Evolutionary conservation across 2,797 vertebrate species (phyloP), one percentile per base, ranked within the genome.

Genomic region (Erethizon dorsatum): DNA sequence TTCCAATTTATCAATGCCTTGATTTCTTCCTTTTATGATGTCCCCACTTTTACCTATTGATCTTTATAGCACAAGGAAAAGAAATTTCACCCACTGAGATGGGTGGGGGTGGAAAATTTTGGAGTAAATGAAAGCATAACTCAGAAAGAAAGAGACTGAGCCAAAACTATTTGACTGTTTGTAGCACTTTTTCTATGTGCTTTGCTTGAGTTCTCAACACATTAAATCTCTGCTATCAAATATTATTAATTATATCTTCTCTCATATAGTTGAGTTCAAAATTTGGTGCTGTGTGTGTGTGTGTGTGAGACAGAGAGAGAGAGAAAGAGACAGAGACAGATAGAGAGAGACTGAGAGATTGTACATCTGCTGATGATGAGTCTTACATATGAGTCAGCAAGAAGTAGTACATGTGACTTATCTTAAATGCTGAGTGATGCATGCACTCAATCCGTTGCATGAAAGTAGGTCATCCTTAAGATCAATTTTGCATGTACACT

Each of bases 401-500:
- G 91, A 89, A 59, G 8, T 67, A 90, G 8, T 18, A 86, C 4
- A 78, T 26, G 31, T 69, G 82, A 63, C 4, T 63, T 8, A 77
- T 6, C 41, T 71, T 84, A 95, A 33, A 93, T 78, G 1, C 6
- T 14, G 9, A 86, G 47, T 91, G 22, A 37, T 83, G 3, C 37
- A 63, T 90, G 41, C 2, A 65, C n/a, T 47, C 8, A 87, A 73
- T 41, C 6, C 6, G 78, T 5, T 75, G 24, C 22, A 82, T 73
- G 4, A 95, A 93, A 56, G 3, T 67, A 10, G 24, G 20, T 95
- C 65, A 87, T 87, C 75, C 22, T 57, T 80, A 93, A n/a, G 78
- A 87, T 78, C 47, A 96, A 85, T 82, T 93, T 88, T 6, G 3
- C 20, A 73, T 92, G 88, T 82, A 78, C 26, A 90, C 33, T 65